These are phyloP conservation scores for Bothrops jararaca DNA, from an alignment of 2,113 vertebrate species.

Conservation along the genomic window DNA sequence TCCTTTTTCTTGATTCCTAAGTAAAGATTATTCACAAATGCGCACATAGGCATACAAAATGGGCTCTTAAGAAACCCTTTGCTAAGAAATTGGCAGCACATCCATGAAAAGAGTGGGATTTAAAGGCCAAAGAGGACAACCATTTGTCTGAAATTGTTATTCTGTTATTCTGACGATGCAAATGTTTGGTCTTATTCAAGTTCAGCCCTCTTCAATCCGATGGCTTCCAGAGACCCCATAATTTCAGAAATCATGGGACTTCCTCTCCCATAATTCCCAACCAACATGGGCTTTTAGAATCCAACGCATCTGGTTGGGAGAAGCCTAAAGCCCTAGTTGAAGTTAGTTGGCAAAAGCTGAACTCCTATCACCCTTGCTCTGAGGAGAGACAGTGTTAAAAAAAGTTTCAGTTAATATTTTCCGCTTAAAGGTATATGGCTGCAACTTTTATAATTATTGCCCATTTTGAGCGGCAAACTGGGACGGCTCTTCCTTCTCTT, in stretches of 20 bases:
- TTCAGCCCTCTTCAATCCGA: not conserved
- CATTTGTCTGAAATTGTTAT: too few relatives aligned
- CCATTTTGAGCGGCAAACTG: not conserved
- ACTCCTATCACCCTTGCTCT: not conserved
- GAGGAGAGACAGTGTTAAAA: not conserved
- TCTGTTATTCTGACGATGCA: not conserved
- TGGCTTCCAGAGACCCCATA: not conserved
- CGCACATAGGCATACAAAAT: too few relatives aligned
- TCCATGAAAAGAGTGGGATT: too few relatives aligned
- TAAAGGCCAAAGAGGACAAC: too few relatives aligned
- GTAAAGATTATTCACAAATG: too few relatives aligned
- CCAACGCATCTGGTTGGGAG: not conserved
- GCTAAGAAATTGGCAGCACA: too few relatives aligned
- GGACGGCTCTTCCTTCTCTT: not conserved
- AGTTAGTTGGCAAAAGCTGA: not conserved
- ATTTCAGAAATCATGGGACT: not conserved
- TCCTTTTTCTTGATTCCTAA: too few relatives aligned
- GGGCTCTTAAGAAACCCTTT: too few relatives aligned
- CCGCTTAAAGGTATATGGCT: not conserved
- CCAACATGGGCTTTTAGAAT: not conserved
- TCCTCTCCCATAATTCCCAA: not conserved
- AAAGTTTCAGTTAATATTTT: not conserved
- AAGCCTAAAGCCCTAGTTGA: not conserved
- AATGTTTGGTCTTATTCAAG: not conserved
- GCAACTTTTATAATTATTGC: not conserved